Evolutionary conservation across 2,113 vertebrate genomes (phyloP), one percentile per base, ranked within the genome.

Genomic region (Cinclus cinclus): DNA sequence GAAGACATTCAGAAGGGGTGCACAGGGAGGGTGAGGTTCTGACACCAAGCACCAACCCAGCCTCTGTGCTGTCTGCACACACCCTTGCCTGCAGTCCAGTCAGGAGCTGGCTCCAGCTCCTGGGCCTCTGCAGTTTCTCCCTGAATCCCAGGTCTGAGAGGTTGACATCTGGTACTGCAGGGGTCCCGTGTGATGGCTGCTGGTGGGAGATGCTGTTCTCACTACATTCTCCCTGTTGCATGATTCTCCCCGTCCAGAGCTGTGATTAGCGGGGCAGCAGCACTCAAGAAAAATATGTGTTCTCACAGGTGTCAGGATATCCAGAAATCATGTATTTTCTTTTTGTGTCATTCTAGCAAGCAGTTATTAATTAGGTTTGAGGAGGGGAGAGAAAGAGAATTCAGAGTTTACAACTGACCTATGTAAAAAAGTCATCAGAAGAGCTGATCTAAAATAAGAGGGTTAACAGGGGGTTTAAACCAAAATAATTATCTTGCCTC

Each of bases 201-300:
- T 3, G 3, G 12, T 11, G 2, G 1, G 25, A 76, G 47, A 15
- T 4, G 1, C 59, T 77, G 6, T 21, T 70, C 41, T 83, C 22
- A 13, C 12, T 25, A 6, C 1, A 0, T 64, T 65, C 18, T 69
- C 23, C 53, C 21, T 1, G 0, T 10, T 13, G 44, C 14, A 1
- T 4, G 5, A 14, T 6, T 55, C 60, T 30, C 33, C 24, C 15
- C 1, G 0, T 28, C 50, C 64, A 23, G 49, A 82, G 41, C 42
- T 64, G 42, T 3, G 4, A 10, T 30, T 41, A 13, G 24, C 3
- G 19, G 13, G 5, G 9, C 46, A 68, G 44, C 44, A 49, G n/a
- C 6, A 3, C 42, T 42, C 16, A 2, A 53, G 25, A 74, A 33
- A 13, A 24, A 8, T 7, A 13, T 18, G 2, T 62, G 37, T 85